Conservation (phyloP, 2,888 invertebrate species). For the Lepidonotus clava region DNA sequence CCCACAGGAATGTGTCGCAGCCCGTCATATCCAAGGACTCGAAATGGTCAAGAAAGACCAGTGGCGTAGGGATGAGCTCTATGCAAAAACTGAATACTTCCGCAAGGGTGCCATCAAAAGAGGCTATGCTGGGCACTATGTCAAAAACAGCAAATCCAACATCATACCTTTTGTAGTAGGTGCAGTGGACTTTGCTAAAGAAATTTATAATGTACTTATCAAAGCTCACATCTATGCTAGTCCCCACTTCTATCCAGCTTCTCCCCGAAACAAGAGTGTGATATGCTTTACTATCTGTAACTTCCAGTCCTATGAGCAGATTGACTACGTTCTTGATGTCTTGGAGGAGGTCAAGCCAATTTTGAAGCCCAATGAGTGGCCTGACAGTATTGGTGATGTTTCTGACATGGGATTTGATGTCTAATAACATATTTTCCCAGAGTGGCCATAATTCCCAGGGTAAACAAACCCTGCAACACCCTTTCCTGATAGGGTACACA, state of each 20-base stretch:
- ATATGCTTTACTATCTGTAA: slow-evolving; percentile 47
- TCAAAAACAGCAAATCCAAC: slow-evolving; percentile 8
- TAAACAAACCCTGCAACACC: too few relatives aligned
- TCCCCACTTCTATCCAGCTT: slow-evolving; percentile 52
- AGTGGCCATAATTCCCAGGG: too few relatives aligned
- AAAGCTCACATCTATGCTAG: slow-evolving; percentile 14
- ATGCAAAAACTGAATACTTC: slow-evolving; percentile 33
- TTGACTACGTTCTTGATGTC: slow-evolving; percentile 26
- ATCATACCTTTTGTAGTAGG: slow-evolving; percentile 51
- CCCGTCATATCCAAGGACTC: not conserved
- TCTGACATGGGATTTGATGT: slow-evolving; percentile 38
- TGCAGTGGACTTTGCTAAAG: slow-evolving; percentile 33
- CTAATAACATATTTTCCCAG: too few relatives aligned
- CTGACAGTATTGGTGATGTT: not conserved
- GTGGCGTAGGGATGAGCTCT: slow-evolving; percentile 27
- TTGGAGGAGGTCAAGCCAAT: slow-evolving; percentile 28
- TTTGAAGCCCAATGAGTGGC: slow-evolving; percentile 32
- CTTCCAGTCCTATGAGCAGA: slow-evolving; percentile 11
- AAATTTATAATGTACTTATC: slow-evolving; percentile 5
- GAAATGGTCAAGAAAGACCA: slow-evolving; percentile 30
- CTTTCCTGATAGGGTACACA: too few relatives aligned
- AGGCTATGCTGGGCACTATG: slow-evolving; percentile 37
- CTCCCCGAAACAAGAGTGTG: slow-evolving; percentile 25
- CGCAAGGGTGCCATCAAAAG: not conserved
- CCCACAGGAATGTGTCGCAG: slow-evolving; percentile 44